Conservation (phyloP, 1,140 invertebrate species). For the Philopotamus ludificatus region DNA sequence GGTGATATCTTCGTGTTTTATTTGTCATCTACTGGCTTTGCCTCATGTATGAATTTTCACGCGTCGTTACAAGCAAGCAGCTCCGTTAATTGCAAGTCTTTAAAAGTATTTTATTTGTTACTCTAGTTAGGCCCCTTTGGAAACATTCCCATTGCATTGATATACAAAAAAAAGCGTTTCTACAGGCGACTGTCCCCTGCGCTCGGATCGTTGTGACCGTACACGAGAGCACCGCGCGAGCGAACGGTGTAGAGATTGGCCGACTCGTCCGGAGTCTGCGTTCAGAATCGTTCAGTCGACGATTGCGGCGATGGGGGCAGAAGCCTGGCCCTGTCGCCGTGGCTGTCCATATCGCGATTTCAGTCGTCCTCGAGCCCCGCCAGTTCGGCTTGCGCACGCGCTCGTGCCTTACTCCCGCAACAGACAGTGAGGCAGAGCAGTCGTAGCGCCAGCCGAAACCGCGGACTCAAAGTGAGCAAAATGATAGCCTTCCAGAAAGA, state of each 20-base stretch:
- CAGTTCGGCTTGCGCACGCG: slow-evolving; percentile 73
- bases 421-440: slow-evolving; percentile 88
- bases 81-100: not conserved
- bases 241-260: no score
- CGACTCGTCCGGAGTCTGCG: no score
- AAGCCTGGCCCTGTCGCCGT: not conserved
- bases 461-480: slow-evolving; percentile 81
- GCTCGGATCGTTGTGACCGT: no score
- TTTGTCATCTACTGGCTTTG: not conserved
- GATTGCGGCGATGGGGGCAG: not conserved
- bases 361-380: slow-evolving; percentile 82
- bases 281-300: not conserved
- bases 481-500: slow-evolving; percentile 94
- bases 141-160: no score
- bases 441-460: slow-evolving; percentile 83
- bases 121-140: not conserved
- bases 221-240: no score
- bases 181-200: no score
- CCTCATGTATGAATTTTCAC: not conserved
- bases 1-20: no score
- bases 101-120: not conserved
- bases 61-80: not conserved
- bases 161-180: no score
- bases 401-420: slow-evolving; percentile 73
- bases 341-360: slow-evolving; percentile 31